Evolutionary conservation across 2,888 invertebrate genomes (phyloP).

Genomic region (Acrocyrtus sp.): DNA sequence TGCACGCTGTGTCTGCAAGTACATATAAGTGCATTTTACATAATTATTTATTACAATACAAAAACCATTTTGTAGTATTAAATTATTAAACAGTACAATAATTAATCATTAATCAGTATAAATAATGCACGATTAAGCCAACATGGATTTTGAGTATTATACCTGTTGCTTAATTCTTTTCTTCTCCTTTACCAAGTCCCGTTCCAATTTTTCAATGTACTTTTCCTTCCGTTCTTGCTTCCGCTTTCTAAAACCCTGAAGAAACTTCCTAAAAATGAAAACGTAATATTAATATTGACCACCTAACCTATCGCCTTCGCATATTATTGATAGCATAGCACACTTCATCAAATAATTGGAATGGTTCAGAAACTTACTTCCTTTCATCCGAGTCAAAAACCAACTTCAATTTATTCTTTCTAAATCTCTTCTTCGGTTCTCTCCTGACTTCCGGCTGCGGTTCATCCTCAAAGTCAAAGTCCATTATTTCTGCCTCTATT

Average conservation of each 20-base stretch:
- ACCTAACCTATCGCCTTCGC: no score
- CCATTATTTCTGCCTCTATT: slow-evolving; percentile 30
- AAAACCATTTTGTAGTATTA: no score
- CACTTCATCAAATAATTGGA: not conserved
- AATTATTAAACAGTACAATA: not conserved
- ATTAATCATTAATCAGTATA: not conserved
- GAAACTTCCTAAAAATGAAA: slow-evolving; percentile 52
- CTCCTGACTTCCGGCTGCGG: slow-evolving; percentile 1
- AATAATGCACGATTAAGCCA: no score
- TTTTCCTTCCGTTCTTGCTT: slow-evolving; percentile 58
- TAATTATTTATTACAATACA: no score
- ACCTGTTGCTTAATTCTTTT: slow-evolving; percentile 56
- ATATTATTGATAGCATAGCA: no score
- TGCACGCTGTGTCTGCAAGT: slow-evolving; percentile 48
- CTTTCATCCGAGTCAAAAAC: slow-evolving; percentile 55
- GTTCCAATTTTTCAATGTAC: slow-evolving; percentile 59
- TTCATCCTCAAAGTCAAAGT: slow-evolving; percentile 40
- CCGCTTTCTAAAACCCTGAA: slow-evolving; percentile 61
- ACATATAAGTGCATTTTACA: no score
- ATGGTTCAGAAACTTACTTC: slow-evolving; percentile 51
- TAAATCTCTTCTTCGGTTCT: slow-evolving; percentile 31
- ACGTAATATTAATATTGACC: no score
- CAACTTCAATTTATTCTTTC: slow-evolving; percentile 55
- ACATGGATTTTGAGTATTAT: not conserved
- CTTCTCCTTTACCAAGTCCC: slow-evolving; percentile 57